A percentile compares a stretch with the other conserved stretches of the same genome.
phyloP scores from a whole-genome alignment of 2,888 invertebrate genomes.

The Polyommatus iphigenia region DNA sequence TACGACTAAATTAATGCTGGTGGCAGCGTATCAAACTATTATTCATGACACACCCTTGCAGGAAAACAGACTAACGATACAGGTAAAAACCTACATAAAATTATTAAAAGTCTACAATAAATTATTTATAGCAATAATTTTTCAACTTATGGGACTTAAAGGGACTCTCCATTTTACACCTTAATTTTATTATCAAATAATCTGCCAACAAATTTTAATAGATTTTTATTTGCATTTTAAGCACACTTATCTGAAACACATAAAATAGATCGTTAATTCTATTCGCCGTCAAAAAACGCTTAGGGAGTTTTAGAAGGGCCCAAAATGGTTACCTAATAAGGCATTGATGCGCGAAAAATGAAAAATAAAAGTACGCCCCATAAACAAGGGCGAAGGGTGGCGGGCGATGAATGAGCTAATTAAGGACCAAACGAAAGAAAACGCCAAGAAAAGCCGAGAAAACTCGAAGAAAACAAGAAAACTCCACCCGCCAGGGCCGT shows the following conservation, averaged over 20 bases:
- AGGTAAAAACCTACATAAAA: too few species aligned
- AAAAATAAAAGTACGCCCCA: constrained; percentile 76
- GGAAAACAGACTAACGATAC: too few species aligned
- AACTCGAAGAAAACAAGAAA: constrained; percentile 78
- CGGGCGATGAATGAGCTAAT: constrained; percentile 76
- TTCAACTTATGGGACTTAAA: not conserved
- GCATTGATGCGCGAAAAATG: constrained; percentile 63
- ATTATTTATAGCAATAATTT: not conserved
- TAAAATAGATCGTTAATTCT: constrained; percentile 22
- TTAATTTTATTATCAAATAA: constrained; percentile 23
- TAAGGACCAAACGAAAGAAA: constrained; percentile 77
- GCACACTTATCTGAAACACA: constrained; percentile 20
- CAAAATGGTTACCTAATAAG: constrained; percentile 65
- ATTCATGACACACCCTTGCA: too few species aligned
- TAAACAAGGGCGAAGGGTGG: constrained; percentile 65
- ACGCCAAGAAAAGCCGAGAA: constrained; percentile 76
- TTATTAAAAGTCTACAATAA: not conserved
- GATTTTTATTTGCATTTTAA: constrained; percentile 12
- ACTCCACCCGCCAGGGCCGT: constrained; percentile 60
- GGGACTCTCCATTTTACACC: not conserved
- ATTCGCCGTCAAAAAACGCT: constrained; percentile 28
- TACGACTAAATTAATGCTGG: too few species aligned
- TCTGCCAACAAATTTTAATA: not conserved
- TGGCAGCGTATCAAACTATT: too few species aligned
- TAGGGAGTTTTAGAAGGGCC: constrained; percentile 42